These are phyloP conservation scores for Denticeps clupeoides DNA, from an alignment of 2,797 vertebrate species.

Conservation along the genomic window DNA sequence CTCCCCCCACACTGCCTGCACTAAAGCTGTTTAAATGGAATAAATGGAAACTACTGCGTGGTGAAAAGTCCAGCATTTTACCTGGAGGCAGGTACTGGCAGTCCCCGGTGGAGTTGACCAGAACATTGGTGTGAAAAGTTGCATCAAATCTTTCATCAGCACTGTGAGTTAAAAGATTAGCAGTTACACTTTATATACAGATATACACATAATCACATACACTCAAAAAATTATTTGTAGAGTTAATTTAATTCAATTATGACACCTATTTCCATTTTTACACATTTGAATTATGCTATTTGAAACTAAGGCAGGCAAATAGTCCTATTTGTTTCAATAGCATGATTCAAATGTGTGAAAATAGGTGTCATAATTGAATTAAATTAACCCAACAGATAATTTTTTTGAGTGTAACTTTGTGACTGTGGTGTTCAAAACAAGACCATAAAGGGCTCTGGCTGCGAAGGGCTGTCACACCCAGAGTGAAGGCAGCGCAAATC, in stretches of 20 bases:
- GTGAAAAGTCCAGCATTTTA: constrained; percentile 44
- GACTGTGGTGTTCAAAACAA: constrained; percentile 9
- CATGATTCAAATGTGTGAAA: too few species aligned
- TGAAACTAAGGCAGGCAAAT: neutral
- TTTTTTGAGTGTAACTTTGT: too few species aligned
- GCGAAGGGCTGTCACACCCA: neutral
- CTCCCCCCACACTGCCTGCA: neutral
- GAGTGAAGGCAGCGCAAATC: constrained; percentile 9
- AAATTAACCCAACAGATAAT: too few species aligned
- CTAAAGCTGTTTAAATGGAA: neutral
- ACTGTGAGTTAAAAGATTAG: constrained; percentile 46
- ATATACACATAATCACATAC: neutral
- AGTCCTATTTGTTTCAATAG: neutral
- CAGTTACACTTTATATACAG: too few species aligned
- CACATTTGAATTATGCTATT: too few species aligned
- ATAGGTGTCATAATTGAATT: too few species aligned
- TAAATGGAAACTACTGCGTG: neutral
- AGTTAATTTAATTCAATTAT: too few species aligned
- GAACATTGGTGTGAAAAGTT: constrained; percentile 81
- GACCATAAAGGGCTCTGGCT: constrained; percentile 8
- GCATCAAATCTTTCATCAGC: constrained; percentile 87
- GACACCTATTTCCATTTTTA: too few species aligned
- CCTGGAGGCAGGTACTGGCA: constrained; percentile 84
- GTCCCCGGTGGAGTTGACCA: constrained; percentile 72
- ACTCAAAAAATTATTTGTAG: neutral